These are phyloP conservation scores for Microhierax caerulescens DNA, from an alignment of 2,797 vertebrate species.

Conservation along the genomic window DNA sequence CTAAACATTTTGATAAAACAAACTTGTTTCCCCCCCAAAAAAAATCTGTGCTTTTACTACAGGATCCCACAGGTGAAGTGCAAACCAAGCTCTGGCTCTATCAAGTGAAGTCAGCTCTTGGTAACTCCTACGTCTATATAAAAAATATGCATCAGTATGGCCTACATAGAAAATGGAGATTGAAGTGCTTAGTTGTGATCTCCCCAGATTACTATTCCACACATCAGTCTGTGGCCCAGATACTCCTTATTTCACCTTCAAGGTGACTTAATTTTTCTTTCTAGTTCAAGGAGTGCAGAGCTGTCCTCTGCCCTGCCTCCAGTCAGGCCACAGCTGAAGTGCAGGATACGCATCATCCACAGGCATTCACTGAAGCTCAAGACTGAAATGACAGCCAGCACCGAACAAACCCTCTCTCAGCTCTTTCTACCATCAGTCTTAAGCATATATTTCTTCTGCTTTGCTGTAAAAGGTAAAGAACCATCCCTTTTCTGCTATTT, in stretches of 20 bases:
- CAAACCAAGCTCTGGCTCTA: neutral
- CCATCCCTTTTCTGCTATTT: neutral
- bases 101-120: neutral
- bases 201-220: neutral
- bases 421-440: neutral
- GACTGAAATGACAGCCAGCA: neutral
- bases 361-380: neutral
- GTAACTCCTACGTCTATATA: neutral
- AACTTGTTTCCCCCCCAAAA: neutral
- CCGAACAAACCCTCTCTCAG: neutral
- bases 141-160: neutral
- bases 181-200: neutral
- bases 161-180: neutral
- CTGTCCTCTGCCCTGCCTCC: neutral
- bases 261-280: neutral
- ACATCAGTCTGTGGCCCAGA: neutral
- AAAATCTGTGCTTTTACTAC: neutral
- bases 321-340: neutral
- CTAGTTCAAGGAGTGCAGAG: neutral
- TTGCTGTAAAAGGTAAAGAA: neutral
- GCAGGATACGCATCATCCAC: neutral
- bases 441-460: neutral
- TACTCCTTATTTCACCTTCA: neutral
- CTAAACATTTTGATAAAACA: neutral
- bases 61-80: neutral